Evolutionary conservation across 2,888 invertebrate species (phyloP), one percentile per base, ranked within the genome.

Genomic region (Yponomeuta evonymella): DNA sequence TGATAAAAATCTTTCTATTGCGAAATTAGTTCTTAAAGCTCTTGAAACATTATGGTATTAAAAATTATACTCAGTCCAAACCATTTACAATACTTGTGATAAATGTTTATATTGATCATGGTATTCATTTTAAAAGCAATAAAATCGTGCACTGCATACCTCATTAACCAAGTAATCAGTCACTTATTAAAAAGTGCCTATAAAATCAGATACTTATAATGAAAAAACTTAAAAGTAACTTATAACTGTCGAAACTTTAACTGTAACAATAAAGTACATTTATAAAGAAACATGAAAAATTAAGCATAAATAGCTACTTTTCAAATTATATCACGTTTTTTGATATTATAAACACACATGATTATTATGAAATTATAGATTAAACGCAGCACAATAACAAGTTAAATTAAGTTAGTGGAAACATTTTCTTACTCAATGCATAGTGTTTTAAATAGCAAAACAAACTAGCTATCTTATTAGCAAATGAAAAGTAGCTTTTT

Each of bases 31-130:
- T 51, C 4, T 12, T 8, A 51, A 58, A 58, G 51, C 3, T 58
- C 51, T 58, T 58, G 15, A 58, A 58, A 58, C 12, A 58, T 15
- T 15, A 58, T 15, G 51, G 15, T 58, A 58, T 58, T 58, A 58
- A 9, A 76, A 75, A 77, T n/a, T 15, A 77, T 73, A 82, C 80
- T 82, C 86, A 87, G 88, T 90, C 90, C 91, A 90, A 81, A 83
- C 1, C 51, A 69, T 88, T 88, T 87, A 87, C 86, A 87, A 84
- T 82, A 81, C 86, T 89, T 89, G 89, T 90, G 88, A 90, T 90
- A 89, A 85, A 84, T 58, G 83, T 87, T 84, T 83, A 88, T 83
- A 68, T 51, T 10, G 33, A 48, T 51, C 11, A 68, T 12, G 33
- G 29, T 65, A 65, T 30, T 65, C 30, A 68, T 36, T 51, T 68